Conservation (phyloP, 2,888 invertebrate genomes). For the Sarcophaga rosellei region DNA sequence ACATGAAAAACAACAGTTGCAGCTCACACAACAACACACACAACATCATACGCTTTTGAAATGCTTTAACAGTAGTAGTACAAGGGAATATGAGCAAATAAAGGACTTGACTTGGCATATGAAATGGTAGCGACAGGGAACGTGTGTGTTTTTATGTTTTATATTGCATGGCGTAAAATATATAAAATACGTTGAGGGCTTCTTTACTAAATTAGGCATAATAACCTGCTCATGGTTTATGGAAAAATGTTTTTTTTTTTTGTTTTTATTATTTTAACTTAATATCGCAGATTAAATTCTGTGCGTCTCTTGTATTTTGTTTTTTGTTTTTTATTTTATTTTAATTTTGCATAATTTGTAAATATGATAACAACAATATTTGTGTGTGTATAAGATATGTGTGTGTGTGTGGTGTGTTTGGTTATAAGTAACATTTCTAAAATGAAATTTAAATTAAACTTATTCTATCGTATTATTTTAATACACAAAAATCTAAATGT, state of each 20-base stretch:
- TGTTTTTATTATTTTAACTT: conserved; percentile 43
- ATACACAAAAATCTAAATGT: conserved; percentile 3
- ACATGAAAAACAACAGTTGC: conserved; percentile 65
- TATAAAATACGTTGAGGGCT: neutral
- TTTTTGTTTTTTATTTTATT: conserved; percentile 1
- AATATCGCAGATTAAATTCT: conserved; percentile 52
- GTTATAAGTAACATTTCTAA: conserved; percentile 16
- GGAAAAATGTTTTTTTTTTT: conserved; percentile 44
- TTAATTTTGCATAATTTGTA: conserved; percentile 56
- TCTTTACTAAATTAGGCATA: conserved; percentile 58
- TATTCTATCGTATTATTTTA: neutral
- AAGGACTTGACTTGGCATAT: neutral
- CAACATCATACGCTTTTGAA: neutral
- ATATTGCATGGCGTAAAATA: conserved; percentile 3
- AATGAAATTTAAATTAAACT: conserved; percentile 47
- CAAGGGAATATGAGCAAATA: neutral
- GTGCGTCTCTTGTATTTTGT: neutral
- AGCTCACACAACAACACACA: neutral
- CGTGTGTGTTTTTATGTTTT: neutral
- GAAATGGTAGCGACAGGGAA: neutral
- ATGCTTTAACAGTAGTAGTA: neutral
- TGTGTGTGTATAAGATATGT: conserved; percentile 21
- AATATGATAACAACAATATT: conserved; percentile 21
- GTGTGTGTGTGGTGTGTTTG: conserved; percentile 7
- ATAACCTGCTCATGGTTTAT: conserved; percentile 57